Evolutionary conservation across 2,797 vertebrate genomes (phyloP).

Genomic region (Menidia menidia): DNA sequence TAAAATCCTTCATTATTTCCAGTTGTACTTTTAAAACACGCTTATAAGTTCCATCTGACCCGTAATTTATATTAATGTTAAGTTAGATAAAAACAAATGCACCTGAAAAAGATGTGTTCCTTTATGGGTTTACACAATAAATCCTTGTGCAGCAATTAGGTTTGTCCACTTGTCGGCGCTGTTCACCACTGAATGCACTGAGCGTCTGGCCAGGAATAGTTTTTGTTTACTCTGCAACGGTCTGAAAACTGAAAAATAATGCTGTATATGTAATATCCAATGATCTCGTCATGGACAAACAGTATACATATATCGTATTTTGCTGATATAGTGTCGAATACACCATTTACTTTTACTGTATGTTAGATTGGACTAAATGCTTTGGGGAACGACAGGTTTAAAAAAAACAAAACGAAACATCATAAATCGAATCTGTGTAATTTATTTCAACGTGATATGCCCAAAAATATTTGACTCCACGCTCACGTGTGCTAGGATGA

Average conservation of each 20-base stretch:
- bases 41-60: too few species aligned
- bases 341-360: neutral
- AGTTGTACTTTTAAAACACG: too few species aligned
- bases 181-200: conserved; percentile 67
- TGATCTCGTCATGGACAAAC: neutral
- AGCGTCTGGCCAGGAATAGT: neutral
- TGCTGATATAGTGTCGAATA: neutral
- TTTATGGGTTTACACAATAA: neutral
- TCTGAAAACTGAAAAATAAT: conserved; percentile 4
- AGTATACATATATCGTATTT: neutral
- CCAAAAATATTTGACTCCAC: neutral
- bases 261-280: conserved; percentile 17
- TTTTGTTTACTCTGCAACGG: neutral
- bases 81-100: too few species aligned
- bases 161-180: conserved; percentile 72
- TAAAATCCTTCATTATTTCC: neutral
- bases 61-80: too few species aligned
- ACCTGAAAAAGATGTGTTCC: too few species aligned
- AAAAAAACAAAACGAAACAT: neutral
- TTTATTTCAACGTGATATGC: neutral
- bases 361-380: neutral
- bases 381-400: neutral
- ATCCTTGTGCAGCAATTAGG: neutral
- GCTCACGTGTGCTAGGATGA: neutral
- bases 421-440: neutral